Base-by-base conservation (phyloP, 2,113 vertebrate genomes). In the Nyctereutes procyonoides region DNA sequence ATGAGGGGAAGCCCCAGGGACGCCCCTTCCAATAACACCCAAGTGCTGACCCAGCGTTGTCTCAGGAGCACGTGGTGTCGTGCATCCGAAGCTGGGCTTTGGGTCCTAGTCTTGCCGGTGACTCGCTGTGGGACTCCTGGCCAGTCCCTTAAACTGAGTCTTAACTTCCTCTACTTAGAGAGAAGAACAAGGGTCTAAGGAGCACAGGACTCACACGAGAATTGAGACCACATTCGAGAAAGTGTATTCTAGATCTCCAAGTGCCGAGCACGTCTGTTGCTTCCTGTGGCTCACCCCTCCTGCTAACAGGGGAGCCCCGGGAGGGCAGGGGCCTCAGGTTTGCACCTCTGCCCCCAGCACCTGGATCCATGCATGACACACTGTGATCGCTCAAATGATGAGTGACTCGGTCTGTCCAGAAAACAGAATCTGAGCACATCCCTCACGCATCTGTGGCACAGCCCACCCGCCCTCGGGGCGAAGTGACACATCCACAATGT, bases 161-260 rank as follows among this genome's bases (percentile, higher is more conserved):
- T 93, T 86, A 58, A 81, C 82, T 62, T 65, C 38, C 56, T 51
- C 83, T 74, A 13, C 58, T 62, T 77, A 55, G 43, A 17, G 88
- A 58, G 4, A 67, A 60, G 56, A 79, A 67, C n/a, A 86, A 51
- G 93, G 55, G 65, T 22, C 43, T 9, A 63, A 0, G 43, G 32
- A 51, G 92, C 51, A n/a, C 26, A 58, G 19, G 63, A 58, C 56
- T 19, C 1, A 53, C 63, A 26, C 24, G 35, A n/a, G 35, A 79
- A 30, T 56, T 17, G 73, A 84, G 69, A 32, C 32, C 32, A 51
- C 38, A 24, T 55, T 48, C 81, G 38, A 38, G 38, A 51, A 53
- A 63, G 51, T 12, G 4, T 26, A 15, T 30, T n/a, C 14, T 38
- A 53, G 43, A 63, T 55, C 67, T 51, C 10, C 43, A 81, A 26